phyloP scores from a whole-genome alignment of 2,888 invertebrate species.

The Agonum fuliginosum region DNA sequence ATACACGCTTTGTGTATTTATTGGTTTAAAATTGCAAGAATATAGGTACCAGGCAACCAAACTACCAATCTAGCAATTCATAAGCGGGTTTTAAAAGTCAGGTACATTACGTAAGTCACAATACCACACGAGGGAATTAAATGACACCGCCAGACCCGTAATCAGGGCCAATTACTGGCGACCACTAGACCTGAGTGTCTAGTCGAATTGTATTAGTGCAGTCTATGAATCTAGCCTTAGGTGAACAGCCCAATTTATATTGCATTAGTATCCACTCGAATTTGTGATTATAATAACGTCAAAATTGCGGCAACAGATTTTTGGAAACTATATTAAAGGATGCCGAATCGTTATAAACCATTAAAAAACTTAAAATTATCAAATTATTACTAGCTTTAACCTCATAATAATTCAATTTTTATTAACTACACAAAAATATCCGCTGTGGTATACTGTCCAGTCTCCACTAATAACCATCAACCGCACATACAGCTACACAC shows the following conservation, averaged over 20 bases:
- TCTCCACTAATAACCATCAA: too few species aligned
- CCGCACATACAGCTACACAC: too few species aligned
- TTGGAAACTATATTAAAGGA: slow-evolving; percentile 29
- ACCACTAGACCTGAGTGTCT: slow-evolving; percentile 47
- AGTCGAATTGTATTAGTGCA: slow-evolving; percentile 59
- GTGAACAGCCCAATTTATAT: slow-evolving; percentile 63
- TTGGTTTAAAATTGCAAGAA: slow-evolving; percentile 19
- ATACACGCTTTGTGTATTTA: not conserved
- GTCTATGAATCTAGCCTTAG: slow-evolving; percentile 66
- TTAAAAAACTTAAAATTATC: not conserved
- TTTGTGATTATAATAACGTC: slow-evolving; percentile 59
- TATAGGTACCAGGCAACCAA: too few species aligned
- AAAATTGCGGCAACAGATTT: slow-evolving; percentile 43
- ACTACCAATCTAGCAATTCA: too few species aligned
- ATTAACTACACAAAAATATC: too few species aligned
- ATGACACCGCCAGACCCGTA: slow-evolving; percentile 59
- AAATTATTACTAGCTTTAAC: too few species aligned
- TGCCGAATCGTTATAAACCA: slow-evolving; percentile 35
- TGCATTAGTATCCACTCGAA: slow-evolving; percentile 61
- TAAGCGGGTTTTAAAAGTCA: slow-evolving; percentile 14
- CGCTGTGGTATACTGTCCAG: too few species aligned
- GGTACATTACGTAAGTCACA: slow-evolving; percentile 56
- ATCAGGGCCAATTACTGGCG: slow-evolving; percentile 55
- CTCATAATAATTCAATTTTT: too few species aligned
- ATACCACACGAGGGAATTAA: slow-evolving; percentile 59